phyloP scores from a whole-genome alignment of 1,140 invertebrate species.

The Cherax destructor region DNA sequence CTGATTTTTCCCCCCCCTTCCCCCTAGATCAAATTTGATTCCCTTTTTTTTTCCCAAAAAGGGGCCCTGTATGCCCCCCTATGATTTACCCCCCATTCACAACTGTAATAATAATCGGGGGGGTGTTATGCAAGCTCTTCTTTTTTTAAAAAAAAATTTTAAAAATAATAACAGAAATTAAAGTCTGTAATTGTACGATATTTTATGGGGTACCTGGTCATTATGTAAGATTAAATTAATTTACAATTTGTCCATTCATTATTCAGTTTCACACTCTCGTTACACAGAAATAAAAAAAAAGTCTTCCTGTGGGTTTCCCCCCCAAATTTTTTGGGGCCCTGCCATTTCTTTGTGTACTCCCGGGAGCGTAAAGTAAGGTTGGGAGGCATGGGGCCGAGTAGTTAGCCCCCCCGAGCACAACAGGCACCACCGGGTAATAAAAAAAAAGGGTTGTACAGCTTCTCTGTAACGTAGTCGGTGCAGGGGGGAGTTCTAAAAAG shows the following conservation, averaged over 20 bases:
- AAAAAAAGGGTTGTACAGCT: slow-evolving; percentile 8
- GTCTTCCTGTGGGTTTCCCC: slow-evolving; percentile 66
- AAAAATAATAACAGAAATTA: no score
- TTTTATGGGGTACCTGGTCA: no score
- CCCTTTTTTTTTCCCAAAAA: no score
- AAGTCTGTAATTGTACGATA: no score
- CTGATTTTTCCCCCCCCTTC: no score
- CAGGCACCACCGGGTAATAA: slow-evolving; percentile 58
- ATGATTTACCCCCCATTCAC: no score
- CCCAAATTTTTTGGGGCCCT: slow-evolving; percentile 72
- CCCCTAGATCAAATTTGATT: no score
- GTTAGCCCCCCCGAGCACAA: slow-evolving; percentile 51
- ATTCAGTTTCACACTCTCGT: no score
- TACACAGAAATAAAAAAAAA: not conserved
- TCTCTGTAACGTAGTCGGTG: slow-evolving; percentile 6
- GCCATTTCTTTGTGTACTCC: slow-evolving; percentile 31
- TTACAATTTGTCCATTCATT: not conserved
- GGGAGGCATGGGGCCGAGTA: slow-evolving; percentile 45
- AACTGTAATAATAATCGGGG: no score
- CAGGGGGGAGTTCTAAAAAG: not conserved
- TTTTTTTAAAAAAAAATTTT: no score
- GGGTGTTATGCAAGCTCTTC: no score
- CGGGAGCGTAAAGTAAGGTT: slow-evolving; percentile 41
- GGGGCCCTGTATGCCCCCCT: no score
- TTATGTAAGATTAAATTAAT: not conserved